These are phyloP conservation scores for Ruditapes philippinarum DNA, from an alignment of 1,140 invertebrate genomes.

Conservation along the genomic window DNA sequence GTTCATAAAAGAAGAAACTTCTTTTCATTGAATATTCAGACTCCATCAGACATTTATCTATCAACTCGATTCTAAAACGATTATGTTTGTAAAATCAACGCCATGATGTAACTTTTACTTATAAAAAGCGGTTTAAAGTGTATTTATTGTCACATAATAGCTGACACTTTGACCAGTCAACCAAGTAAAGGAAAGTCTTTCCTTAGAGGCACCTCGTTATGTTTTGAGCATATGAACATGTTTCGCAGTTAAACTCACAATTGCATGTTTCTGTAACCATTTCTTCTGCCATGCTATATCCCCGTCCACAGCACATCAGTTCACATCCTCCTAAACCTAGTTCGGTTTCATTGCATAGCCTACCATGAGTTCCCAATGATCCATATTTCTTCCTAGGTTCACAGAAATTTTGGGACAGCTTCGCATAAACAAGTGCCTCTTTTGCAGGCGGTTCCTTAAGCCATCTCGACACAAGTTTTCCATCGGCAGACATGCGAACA, in stretches of 20 bases:
- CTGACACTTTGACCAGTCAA: no score
- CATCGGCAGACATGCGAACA: slow-evolving; percentile 88
- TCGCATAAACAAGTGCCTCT: slow-evolving; percentile 95
- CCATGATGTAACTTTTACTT: no score
- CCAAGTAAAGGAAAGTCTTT: no score
- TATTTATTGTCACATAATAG: no score
- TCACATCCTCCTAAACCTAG: slow-evolving; percentile 86
- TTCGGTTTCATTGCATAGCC: slow-evolving; percentile 86
- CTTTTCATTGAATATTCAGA: no score
- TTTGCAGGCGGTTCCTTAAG: slow-evolving; percentile 91
- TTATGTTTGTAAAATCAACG: no score
- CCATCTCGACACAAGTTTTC: slow-evolving; percentile 75
- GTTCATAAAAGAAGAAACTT: no score
- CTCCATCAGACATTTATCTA: no score
- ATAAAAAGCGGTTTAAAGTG: no score
- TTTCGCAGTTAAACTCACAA: slow-evolving; percentile 82
- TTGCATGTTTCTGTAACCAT: slow-evolving; percentile 80
- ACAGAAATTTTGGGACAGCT: slow-evolving; percentile 97
- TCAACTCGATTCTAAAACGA: no score
- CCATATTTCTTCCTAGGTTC: slow-evolving; percentile 85
- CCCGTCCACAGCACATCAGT: slow-evolving; percentile 87
- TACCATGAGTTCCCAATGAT: slow-evolving; percentile 79
- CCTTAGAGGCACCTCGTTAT: slow-evolving; percentile 76
- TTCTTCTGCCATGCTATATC: slow-evolving; percentile 71
- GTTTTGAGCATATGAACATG: slow-evolving; percentile 75